These are phyloP conservation scores for Lepilemur ruficaudatus DNA, from an alignment of 2,797 vertebrate species.

Conservation along the genomic window DNA sequence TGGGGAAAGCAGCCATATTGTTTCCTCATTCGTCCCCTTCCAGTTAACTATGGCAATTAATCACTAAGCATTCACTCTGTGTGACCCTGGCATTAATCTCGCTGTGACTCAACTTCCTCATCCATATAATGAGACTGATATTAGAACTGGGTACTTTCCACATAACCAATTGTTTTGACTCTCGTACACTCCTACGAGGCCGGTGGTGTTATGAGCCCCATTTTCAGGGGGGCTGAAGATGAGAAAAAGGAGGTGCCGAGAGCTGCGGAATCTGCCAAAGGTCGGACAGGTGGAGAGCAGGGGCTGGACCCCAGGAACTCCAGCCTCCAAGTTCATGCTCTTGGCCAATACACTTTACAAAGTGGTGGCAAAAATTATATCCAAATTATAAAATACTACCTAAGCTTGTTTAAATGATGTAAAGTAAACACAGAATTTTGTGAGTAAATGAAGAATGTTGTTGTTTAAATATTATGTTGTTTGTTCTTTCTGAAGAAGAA, in stretches of 20 bases:
- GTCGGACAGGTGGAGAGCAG: not conserved
- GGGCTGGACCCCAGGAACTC: too few relatives aligned
- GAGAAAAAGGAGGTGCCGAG: not conserved
- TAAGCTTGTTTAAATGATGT: not conserved
- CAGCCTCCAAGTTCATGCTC: not conserved
- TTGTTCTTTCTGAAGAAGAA: not conserved
- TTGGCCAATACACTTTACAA: not conserved
- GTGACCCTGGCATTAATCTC: not conserved
- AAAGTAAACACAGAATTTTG: rapidly evolving
- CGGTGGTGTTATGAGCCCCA: rapidly evolving
- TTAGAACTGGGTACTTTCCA: not conserved
- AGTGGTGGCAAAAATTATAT: rapidly evolving
- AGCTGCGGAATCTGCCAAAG: not conserved
- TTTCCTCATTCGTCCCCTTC: not conserved
- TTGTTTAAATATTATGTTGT: not conserved
- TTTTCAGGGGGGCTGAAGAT: not conserved
- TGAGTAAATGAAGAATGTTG: not conserved
- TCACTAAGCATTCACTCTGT: not conserved
- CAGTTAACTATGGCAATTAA: not conserved
- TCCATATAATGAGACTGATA: not conserved
- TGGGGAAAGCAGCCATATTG: not conserved
- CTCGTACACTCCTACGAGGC: not conserved
- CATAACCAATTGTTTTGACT: rapidly evolving
- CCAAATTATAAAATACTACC: rapidly evolving
- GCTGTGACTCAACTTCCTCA: not conserved